Conservation (phyloP, 2,113 vertebrate species). For the Trogon surrucura region DNA sequence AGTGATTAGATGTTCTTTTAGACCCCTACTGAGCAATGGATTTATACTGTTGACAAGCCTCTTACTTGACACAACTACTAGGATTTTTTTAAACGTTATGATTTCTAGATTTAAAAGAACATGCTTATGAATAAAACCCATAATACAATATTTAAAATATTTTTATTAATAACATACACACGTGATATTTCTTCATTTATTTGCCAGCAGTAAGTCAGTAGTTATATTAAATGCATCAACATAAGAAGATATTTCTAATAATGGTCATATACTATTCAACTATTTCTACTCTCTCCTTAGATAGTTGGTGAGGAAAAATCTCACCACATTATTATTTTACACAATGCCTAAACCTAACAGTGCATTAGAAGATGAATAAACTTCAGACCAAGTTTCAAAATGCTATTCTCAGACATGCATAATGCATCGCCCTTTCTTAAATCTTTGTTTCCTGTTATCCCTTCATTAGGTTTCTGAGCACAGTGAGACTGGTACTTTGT, state of each 20-base stretch:
- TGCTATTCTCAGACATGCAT: neutral
- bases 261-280: neutral
- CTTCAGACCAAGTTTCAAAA: neutral
- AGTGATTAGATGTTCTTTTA: neutral
- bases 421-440: neutral
- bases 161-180: neutral
- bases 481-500: neutral
- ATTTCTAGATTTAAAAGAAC: neutral
- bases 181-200: neutral
- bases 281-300: neutral
- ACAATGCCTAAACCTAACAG: neutral
- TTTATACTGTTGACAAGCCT: neutral
- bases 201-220: neutral
- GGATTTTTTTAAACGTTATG: neutral
- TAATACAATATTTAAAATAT: neutral
- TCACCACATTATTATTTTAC: neutral
- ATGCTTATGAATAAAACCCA: neutral
- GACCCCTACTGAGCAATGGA: neutral
- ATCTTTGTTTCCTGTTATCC: neutral
- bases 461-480: neutral
- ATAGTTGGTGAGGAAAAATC: neutral
- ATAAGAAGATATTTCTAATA: neutral
- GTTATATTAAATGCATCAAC: neutral
- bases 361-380: neutral
- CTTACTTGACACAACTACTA: neutral